Evolutionary conservation across 2,888 invertebrate species (phyloP), one percentile per base, ranked within the genome.

Genomic region (Drosophila meridionalis): DNA sequence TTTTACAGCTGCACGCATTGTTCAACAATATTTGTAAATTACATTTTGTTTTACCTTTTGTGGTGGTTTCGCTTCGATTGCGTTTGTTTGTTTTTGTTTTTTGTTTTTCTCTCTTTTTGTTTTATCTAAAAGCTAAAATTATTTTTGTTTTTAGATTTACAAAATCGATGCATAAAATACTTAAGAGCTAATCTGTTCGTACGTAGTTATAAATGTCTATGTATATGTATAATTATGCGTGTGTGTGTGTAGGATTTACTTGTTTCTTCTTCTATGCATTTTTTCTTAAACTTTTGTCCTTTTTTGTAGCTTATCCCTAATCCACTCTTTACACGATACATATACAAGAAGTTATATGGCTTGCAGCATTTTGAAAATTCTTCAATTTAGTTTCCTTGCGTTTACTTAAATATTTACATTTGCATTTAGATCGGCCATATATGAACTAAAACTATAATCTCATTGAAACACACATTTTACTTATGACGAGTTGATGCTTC

Each of bases 1-100:
- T 80, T 79, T 76, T 91, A 91, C 89, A 91, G 89, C 89, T 87
- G 90, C 85, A 87, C 88, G 82, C 85, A 88, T 90, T 87, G 80
- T 83, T 91, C 78, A 90, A 90, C 90, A 90, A 91, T 88, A 77
- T 83, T 85, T 82, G 64, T 73, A 60, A 65, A 77, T 68, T 63
- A 61, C 64, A 61, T 68, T 69, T 62, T 57, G 45, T 69, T 64
- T 73, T 69, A 53, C 28, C 53, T 76, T 59, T 52, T 52, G 52
- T 67, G 67, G 76, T 66, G 73, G 80, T 69, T 69, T 69, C 68
- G 66, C 69, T 77, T 73, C 60, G 76, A 65, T 66, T 69, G 53
- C 71, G 57, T 11, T 55, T 42, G 7, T 40, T 67, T 62, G 43
- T 63, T 20, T 20, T 20, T 20, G 20, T 20, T 20, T 20, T 40